These are phyloP conservation scores for Cliona cf. orientalis DNA, from an alignment of 37 sponge, comb jelly and placozoan species.

Conservation along the genomic window DNA sequence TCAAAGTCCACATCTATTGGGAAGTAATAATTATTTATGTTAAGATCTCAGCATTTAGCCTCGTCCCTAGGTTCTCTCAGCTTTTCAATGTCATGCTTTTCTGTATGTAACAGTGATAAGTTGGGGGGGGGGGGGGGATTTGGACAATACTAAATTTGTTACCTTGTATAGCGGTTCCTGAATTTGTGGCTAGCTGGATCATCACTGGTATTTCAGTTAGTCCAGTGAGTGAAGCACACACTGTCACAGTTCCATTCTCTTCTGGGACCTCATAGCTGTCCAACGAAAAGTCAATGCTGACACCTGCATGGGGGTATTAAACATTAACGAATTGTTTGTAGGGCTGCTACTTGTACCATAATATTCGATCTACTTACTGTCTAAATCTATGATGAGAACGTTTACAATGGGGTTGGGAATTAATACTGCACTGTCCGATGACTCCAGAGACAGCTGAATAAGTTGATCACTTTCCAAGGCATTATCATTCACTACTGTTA, in stretches of 20 bases:
- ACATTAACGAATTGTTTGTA: not conserved
- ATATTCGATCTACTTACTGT: not conserved
- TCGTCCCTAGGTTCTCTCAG: too few species aligned
- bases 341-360: not conserved
- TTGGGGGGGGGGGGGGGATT: too few species aligned
- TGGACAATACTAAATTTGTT: too few species aligned
- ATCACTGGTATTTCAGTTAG: not conserved
- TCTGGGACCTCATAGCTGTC: not conserved
- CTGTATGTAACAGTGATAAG: too few species aligned
- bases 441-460: not conserved
- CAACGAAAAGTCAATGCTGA: not conserved
- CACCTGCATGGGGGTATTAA: not conserved
- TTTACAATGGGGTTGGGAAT: not conserved
- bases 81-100: too few species aligned
- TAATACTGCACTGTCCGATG: not conserved
- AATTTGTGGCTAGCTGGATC: too few species aligned
- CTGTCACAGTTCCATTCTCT: not conserved
- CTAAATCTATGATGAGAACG: not conserved
- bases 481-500: too few species aligned
- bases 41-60: too few species aligned
- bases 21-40: too few species aligned
- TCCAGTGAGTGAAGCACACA: not conserved
- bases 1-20: too few species aligned
- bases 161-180: too few species aligned
- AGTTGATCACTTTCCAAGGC: not conserved